Evolutionary conservation across 2,797 vertebrate species (phyloP), one percentile per base, ranked within the genome.

Genomic region (Chrysocyon brachyurus): DNA sequence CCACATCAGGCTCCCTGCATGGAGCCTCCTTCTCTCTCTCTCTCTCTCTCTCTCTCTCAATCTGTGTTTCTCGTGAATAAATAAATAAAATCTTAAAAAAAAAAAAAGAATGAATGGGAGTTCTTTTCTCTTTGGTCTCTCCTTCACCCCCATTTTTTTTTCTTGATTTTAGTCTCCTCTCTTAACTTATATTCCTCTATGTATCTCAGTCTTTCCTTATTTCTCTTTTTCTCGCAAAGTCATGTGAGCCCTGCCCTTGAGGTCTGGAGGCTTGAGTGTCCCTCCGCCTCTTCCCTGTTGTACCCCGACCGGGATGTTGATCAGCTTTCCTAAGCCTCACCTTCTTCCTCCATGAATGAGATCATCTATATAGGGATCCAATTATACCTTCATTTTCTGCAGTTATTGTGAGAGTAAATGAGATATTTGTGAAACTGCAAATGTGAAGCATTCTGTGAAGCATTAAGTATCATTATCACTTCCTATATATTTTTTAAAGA

Each of bases 221-320:
- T 64, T 54, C 59, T 81, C n/a, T 28, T 87, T 72, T 56, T 31
- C 72, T 17, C 0, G 40, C 21, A 52, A 75, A 91, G 31, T 2
- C 2, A 31, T 8, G 8, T 9, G 28, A 49, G 1, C 1, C 12
- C 10, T 61, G 24, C 36, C 21, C 12, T 72, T 64, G 54, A 19
- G 28, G 16, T 86, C 46, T 33, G 36, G 46, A 31, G 22, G 7
- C 21, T 40, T 52, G 46, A 26, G 9, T 6, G 46, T 72, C 3
- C 12, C 73, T 90, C n/a, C 59, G 2, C 16, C 46, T 70, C 61
- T 68, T 79, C 82, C 64, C 68, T 21, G 1, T n/a, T 46, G 16
- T 33, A 46, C 0, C 0, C 68, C n/a, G 8, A 28, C 0, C 0
- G 0, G 8, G 46, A 40, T 70, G 73, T 56, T 79, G 22, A 46